phyloP scores from a whole-genome alignment of 2,113 vertebrate genomes.

The Spea multiplicata region DNA sequence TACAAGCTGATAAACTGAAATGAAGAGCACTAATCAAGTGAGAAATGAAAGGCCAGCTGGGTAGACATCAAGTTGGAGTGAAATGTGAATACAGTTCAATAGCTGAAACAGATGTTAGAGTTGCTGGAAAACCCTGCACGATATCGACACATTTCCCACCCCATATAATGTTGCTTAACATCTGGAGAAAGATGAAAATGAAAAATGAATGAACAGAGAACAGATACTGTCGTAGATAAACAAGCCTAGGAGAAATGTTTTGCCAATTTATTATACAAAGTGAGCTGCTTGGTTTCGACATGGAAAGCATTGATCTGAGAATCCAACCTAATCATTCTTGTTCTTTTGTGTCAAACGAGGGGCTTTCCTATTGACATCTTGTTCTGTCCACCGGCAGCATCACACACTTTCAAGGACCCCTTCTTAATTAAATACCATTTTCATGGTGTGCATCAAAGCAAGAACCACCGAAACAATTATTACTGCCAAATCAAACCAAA shows the following conservation, averaged over 20 bases:
- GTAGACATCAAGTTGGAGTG: constrained; percentile 74
- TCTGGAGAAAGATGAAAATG: constrained; percentile 64
- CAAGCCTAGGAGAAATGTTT: constrained; percentile 1
- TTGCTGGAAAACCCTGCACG: constrained; percentile 70
- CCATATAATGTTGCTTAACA: constrained; percentile 59
- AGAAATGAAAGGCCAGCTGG: constrained; percentile 75
- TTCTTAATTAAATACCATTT: constrained; percentile 62
- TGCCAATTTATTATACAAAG: background rate
- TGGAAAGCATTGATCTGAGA: constrained; percentile 11
- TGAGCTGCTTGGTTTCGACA: constrained; percentile 11
- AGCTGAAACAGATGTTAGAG: constrained; percentile 75
- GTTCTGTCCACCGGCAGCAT: constrained; percentile 60
- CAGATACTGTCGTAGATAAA: background rate
- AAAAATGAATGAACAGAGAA: constrained; percentile 9
- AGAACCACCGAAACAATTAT: constrained; percentile 6
- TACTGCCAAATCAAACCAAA: constrained; percentile 67
- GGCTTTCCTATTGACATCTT: constrained; percentile 53
- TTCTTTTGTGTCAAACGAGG: constrained; percentile 43
- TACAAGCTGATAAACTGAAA: constrained; percentile 74
- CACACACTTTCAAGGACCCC: constrained; percentile 63
- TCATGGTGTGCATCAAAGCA: constrained; percentile 53
- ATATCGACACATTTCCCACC: constrained; percentile 67
- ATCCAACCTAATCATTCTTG: constrained; percentile 1
- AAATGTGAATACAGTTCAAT: constrained; percentile 75
- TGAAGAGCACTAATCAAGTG: constrained; percentile 76